Evolutionary conservation across 2,113 vertebrate genomes (phyloP), one percentile per base, ranked within the genome.

Genomic region (Oceanodroma tethys): DNA sequence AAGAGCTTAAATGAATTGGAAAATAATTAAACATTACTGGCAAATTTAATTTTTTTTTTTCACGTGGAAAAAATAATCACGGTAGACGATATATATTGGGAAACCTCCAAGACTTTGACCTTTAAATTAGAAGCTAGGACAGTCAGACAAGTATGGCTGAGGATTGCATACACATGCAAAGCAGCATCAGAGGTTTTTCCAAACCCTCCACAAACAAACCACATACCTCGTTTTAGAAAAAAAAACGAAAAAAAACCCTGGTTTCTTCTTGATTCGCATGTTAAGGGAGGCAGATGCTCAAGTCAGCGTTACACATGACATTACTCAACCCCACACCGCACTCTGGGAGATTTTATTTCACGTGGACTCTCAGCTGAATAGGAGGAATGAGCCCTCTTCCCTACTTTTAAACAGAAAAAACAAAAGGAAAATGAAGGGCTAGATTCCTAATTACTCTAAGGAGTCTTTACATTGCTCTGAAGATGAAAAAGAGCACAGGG

Each of bases 91-190:
- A 93, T 65, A 93, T 4, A 3, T 4, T 96, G 96, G 94, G 94
- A 97, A 92, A 73, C 42, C 81, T 94, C 95, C 96, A 95, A 86
- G 91, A 85, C 66, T 86, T 9, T 93, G 96, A 95, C 95, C 96
- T 97, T 95, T 96, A 90, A 65, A 50, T 89, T 58, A 87, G 66
- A 91, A 94, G 89, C 47, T n/a, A 95, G 83, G 92, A 95, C 85
- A 92, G 80, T 27, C 25, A 83, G 81, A 58, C 56, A 72, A 96
- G 81, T n/a, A 34, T 34, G 91, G 86, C 65, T 20, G 53, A 85
- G 71, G 86, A 75, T 6, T 58, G 79, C 56, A 72, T 2, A 45
- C 27, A 85, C 66, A 76, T 11, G 86, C 73, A 72, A 50, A 85
- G 88, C n/a, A 95, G 65, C 73, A 87, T 66, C 66, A 52, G 74